Evolutionary conservation across 1,140 invertebrate genomes (phyloP), one percentile per base, ranked within the genome.

Genomic region (Pogonomyrmex californicus): DNA sequence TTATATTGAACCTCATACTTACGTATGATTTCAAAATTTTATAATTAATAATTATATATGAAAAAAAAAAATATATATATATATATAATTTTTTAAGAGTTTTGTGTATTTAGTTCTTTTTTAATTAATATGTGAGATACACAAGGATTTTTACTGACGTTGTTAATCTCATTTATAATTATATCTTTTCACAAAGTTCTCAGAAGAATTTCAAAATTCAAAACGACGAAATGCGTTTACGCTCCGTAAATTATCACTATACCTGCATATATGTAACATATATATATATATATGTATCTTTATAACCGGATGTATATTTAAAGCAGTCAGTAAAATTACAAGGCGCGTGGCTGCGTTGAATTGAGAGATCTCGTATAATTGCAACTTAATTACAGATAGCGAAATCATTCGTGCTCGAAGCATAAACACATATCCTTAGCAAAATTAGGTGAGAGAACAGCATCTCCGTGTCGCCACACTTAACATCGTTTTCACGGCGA

Each of bases 331-430:
- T 9, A 4, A 62, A 62, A 33, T 75, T 60, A 62, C 56, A 33
- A 30, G 41, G 54, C 30, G 30, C 38, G 65, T 7, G 12, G 36
- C 6, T 44, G 23, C 49, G 63, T 47, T 73, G 66, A 44, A 83
- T 75, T 58, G 79, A 58, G 54, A 75, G 79, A 60, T 75, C 47
- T 36, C 54, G 12, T 49, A 62, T 73, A 73, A 83, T 75, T 41
- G 79, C n/a, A 30, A 83, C 54, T 83, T 75, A 83, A 83, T 83
- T 83, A 75, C 68, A 49, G 47, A n/a, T 79, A 79, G 62, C 36
- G 62, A 56, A 44, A 83, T 49, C 30, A 36, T 70, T 60, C 54
- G 68, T 38, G 68, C 51, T 23, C 66, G 41, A 38, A 44, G 10
- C n/a, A 73, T 73, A 60, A 83, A 82, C 17, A 83, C 33, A 33